Conservation (phyloP, 2,797 vertebrate species). For the Lagorchestes hirsutus region DNA sequence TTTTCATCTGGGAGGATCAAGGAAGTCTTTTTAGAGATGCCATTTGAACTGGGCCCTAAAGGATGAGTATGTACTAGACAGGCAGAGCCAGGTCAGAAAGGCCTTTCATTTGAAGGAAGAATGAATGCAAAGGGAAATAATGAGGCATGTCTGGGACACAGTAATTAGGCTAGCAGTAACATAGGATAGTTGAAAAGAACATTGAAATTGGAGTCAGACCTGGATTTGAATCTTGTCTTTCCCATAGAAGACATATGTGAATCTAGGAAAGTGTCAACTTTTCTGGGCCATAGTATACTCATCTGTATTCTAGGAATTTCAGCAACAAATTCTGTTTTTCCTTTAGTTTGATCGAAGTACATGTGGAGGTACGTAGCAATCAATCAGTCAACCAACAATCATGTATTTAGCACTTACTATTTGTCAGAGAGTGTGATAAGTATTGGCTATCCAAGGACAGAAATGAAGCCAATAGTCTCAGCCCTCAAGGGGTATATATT, state of each 20-base stretch:
- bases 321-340: neutral
- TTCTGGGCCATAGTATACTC: neutral
- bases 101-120: conserved; percentile 4
- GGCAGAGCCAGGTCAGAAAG: neutral
- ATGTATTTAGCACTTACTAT: neutral
- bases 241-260: neutral
- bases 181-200: neutral
- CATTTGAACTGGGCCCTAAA: conserved; percentile 4
- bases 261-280: neutral
- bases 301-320: neutral
- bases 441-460: neutral
- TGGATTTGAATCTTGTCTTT: neutral
- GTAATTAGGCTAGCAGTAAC: neutral
- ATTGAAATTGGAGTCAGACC: neutral
- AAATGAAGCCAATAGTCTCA: neutral
- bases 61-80: neutral
- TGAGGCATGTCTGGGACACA: neutral
- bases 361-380: neutral
- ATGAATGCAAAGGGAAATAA: neutral
- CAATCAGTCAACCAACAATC: neutral
- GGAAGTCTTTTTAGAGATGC: conserved; percentile 2
- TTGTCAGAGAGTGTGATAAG: neutral
- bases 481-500: neutral
- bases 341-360: neutral
- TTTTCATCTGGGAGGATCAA: conserved; percentile 7